Percentiles rank a stretch among this genome's conserved stretches.
Evolutionary conservation across 2,888 invertebrate species (phyloP).

Genomic region (Theristus sp.): DNA sequence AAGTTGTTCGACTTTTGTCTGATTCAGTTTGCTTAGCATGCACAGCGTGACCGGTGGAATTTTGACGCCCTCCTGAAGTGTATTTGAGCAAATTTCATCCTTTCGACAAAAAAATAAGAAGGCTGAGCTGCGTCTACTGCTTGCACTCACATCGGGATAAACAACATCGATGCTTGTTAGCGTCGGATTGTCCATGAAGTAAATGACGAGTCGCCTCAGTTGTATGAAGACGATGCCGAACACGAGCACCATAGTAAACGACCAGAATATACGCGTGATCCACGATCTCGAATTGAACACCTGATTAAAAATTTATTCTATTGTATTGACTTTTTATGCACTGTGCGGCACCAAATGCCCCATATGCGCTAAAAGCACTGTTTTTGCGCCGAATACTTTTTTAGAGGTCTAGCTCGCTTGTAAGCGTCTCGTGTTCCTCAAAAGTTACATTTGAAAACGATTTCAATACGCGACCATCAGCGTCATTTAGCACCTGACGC

Average conservation of each 20-base stretch:
- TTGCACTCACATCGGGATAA: background rate
- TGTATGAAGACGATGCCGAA: conserved; percentile 1
- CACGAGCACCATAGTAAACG: background rate
- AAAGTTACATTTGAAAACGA: too few relatives aligned
- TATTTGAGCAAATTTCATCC: background rate
- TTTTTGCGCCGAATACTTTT: too few relatives aligned
- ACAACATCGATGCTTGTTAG: background rate
- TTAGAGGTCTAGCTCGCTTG: too few relatives aligned
- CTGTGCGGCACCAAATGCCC: too few relatives aligned
- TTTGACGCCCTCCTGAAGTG: background rate
- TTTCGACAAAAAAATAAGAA: background rate
- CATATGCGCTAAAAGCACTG: too few relatives aligned
- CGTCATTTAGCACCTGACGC: background rate
- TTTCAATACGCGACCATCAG: too few relatives aligned
- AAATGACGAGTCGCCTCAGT: background rate
- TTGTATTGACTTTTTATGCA: too few relatives aligned
- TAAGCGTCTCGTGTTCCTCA: too few relatives aligned
- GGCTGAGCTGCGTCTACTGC: too few relatives aligned
- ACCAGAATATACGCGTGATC: background rate
- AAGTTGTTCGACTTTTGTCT: background rate
- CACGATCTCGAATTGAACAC: background rate
- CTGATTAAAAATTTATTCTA: background rate
- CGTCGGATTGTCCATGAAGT: conserved; percentile 1
- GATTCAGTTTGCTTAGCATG: conserved; percentile 1
- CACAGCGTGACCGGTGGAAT: conserved; percentile 2